Evolutionary conservation across 2,797 vertebrate species (phyloP).

Genomic region (Halcyon smyrnensis): DNA sequence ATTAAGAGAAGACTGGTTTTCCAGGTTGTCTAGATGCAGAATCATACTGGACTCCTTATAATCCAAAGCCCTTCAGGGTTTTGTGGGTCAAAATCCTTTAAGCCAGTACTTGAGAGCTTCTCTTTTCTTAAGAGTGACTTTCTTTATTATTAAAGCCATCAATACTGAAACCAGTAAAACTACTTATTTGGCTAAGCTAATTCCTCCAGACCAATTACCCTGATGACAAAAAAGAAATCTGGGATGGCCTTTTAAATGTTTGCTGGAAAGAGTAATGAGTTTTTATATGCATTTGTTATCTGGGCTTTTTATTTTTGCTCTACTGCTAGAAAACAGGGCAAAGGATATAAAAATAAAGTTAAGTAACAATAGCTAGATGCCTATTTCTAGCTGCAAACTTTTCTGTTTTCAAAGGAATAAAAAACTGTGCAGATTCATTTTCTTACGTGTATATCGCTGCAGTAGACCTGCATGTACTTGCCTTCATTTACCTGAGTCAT

Average conservation of each 20-base stretch:
- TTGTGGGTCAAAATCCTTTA: neutral
- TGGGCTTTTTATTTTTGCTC: conserved; percentile 20
- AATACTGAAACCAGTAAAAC: neutral
- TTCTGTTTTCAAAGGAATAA: conserved; percentile 12
- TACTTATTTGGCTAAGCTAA: neutral
- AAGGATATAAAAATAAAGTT: neutral
- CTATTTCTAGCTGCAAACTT: conserved; percentile 33
- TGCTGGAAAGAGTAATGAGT: neutral
- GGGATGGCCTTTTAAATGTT: neutral
- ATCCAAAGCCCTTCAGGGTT: neutral
- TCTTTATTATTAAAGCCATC: neutral
- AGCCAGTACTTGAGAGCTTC: neutral
- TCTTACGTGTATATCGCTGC: neutral
- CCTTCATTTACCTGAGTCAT: conserved; percentile 30
- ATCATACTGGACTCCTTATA: neutral
- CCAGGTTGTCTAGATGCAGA: neutral
- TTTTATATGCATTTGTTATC: neutral
- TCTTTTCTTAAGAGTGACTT: neutral
- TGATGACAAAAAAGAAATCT: conserved; percentile 7
- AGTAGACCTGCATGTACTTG: conserved; percentile 28
- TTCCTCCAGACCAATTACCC: neutral
- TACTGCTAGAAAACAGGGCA: conserved; percentile 2
- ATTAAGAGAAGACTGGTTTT: neutral
- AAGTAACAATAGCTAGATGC: neutral
- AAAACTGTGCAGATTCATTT: neutral